Evolutionary conservation across 2,113 vertebrate genomes (phyloP).

Genomic region (Rhinichthys klamathensis): DNA sequence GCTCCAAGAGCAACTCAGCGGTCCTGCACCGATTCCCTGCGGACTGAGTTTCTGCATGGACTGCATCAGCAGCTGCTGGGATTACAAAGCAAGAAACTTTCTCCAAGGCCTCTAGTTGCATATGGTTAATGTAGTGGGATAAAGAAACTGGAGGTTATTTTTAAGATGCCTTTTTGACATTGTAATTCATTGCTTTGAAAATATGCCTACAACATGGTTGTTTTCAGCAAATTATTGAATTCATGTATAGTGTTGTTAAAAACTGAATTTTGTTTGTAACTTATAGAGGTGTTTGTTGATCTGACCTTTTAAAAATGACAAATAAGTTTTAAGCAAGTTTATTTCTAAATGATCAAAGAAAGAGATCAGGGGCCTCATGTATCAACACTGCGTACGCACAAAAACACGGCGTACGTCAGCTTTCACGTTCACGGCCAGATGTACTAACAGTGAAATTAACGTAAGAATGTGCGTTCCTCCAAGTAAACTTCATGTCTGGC

Average conservation of each 20-base stretch:
- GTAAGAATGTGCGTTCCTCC: no score
- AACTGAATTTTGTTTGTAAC: background rate
- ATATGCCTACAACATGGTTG: background rate
- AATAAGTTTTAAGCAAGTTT: background rate
- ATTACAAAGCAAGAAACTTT: constrained; percentile 14
- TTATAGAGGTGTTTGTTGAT: background rate
- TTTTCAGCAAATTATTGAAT: background rate
- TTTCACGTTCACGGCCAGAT: no score
- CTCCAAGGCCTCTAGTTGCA: background rate
- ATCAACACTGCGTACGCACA: no score
- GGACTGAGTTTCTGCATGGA: constrained; percentile 72
- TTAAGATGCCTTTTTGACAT: background rate
- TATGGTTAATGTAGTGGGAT: background rate
- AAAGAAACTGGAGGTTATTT: background rate
- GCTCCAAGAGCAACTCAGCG: constrained; percentile 34
- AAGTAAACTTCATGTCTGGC: no score
- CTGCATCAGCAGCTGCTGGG: constrained; percentile 69
- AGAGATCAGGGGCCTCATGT: no score
- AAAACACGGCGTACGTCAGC: no score
- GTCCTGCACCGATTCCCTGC: constrained; percentile 23
- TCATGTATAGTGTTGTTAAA: background rate
- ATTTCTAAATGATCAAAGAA: background rate
- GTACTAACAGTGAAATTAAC: no score
- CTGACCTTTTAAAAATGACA: no score
- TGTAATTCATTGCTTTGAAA: background rate